Conservation (phyloP, 2,113 vertebrate genomes). For the Cololabis saira region DNA sequence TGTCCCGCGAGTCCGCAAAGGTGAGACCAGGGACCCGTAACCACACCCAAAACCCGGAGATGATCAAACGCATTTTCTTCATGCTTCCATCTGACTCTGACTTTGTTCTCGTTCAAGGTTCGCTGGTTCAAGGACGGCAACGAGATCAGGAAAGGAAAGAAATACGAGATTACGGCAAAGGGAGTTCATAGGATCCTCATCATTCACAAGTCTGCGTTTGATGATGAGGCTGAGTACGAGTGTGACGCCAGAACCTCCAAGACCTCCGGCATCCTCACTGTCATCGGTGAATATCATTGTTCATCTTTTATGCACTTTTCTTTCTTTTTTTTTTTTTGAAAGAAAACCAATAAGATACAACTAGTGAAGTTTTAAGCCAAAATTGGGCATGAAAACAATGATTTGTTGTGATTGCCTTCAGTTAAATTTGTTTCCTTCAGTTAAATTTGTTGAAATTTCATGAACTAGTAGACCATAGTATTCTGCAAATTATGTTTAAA, state of each 20-base stretch:
- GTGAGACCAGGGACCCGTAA: slow-evolving; percentile 64
- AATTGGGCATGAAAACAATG: not conserved
- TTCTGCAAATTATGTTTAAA: too few relatives aligned
- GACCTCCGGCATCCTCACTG: slow-evolving; percentile 92
- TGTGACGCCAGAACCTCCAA: slow-evolving; percentile 93
- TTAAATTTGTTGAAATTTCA: too few relatives aligned
- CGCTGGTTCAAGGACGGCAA: slow-evolving; percentile 95
- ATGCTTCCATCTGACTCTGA: not conserved
- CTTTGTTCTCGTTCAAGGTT: slow-evolving; percentile 60
- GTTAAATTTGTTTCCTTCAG: too few relatives aligned
- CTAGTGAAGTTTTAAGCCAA: not conserved
- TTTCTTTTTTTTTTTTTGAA: too few relatives aligned
- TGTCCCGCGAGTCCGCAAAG: slow-evolving; percentile 93
- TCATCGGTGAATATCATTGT: slow-evolving; percentile 85
- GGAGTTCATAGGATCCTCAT: slow-evolving; percentile 90
- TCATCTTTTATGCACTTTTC: not conserved
- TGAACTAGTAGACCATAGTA: too few relatives aligned
- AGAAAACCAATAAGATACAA: too few relatives aligned
- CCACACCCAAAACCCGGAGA: too few relatives aligned
- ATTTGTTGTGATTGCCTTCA: too few relatives aligned
- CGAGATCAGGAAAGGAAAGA: slow-evolving; percentile 97
- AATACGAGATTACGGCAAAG: slow-evolving; percentile 94
- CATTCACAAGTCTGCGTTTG: slow-evolving; percentile 90
- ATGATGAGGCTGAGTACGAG: slow-evolving; percentile 97
- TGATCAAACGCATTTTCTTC: too few relatives aligned